Base-by-base conservation (phyloP, 2,888 invertebrate species). In the Drosophila borborema region DNA sequence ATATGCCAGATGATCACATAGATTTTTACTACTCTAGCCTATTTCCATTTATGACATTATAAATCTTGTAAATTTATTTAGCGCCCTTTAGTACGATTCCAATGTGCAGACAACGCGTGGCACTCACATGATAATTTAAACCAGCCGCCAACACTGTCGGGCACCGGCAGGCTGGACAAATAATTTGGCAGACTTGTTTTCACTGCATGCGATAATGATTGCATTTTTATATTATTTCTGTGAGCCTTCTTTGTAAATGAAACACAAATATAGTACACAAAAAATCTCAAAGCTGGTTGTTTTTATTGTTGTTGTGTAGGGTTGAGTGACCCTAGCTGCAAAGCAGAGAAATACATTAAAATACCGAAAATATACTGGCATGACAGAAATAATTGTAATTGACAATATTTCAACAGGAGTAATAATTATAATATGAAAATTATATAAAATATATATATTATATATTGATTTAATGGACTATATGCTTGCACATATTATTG, bases 151-250 rank as follows among this genome's bases (percentile, higher is more conserved):
- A 98, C 93, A 16, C 96, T 94, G 91, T 97, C 96, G 10, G 98
- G 98, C 92, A 98, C 95, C 23, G 98, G 98, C 77, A 98, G 94
- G 91, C 95, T 95, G 64, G 96, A 94, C 86, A 98, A 94, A 94
- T 98, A 98, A 93, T 97, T 96, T 7, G 98, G 98, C 82, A 98
- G 93, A 49, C 96, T 95, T 74, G 95, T 95, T 94, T 96, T 97
- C 6, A 98, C 95, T 89, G 97, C 93, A 90, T 95, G 95, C 61
- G 97, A 96, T 65, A 98, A 91, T 59, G 95, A 94, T 93, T 97
- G 96, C 97, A 97, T 97, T 92, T 92, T 68, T 65, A 40, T 48
- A 31, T 69, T 51, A 46, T 20, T 64, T 54, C 54, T 9, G n/a
- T 14, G 23, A 43, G 38, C 60, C 28, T 38, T 40, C 34, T 38